Percentiles rank a stretch among this genome's conserved stretches.
phyloP scores from a whole-genome alignment of 2,113 vertebrate genomes.

The Aphelocoma coerulescens region DNA sequence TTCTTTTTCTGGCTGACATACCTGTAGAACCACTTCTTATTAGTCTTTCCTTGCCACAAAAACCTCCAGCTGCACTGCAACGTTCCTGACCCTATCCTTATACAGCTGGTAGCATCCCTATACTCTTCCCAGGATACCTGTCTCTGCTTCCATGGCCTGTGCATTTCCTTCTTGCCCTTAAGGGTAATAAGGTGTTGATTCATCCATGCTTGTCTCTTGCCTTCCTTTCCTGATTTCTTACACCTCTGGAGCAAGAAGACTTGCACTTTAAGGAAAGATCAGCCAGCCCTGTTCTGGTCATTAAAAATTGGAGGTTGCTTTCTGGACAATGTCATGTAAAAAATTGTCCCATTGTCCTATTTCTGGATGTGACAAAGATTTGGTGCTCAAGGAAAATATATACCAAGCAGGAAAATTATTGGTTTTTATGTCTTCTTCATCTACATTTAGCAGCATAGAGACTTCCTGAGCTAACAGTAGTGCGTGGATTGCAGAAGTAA shows the following conservation, averaged over 20 bases:
- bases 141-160: not conserved
- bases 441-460: not conserved
- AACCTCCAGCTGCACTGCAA: not conserved
- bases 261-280: not conserved
- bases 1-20: too few relatives aligned
- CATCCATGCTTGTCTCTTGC: not conserved
- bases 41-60: not conserved
- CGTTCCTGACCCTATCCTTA: not conserved
- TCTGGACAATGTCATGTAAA: not conserved
- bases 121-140: not conserved
- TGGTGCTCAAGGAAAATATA: not conserved
- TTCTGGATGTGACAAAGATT: not conserved
- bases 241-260: not conserved
- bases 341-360: accelerated
- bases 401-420: not conserved
- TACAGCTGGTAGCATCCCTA: not conserved
- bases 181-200: not conserved
- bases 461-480: not conserved
- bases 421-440: not conserved
- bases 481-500: not conserved
- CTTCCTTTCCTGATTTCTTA: not conserved
- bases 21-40: not conserved
- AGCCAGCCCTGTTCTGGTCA: not conserved
- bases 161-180: not conserved
- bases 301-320: not conserved